Conservation (phyloP, 2,113 vertebrate genomes). For the Stictonetta naevosa region DNA sequence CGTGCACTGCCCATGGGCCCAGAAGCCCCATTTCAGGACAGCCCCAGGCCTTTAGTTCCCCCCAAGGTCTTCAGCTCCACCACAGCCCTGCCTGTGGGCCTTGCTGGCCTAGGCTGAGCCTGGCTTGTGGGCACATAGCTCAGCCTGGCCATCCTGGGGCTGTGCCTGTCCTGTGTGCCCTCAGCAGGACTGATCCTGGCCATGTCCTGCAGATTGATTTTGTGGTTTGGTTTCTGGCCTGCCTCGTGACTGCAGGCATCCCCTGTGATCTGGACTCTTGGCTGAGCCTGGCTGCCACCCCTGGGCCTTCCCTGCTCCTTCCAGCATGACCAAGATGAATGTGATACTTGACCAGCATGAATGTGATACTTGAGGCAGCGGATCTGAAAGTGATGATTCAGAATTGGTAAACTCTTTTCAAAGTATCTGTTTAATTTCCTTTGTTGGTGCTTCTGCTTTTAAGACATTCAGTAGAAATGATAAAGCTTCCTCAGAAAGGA, state of each 20-base stretch:
- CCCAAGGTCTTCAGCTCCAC: accelerated
- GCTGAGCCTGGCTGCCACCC: not conserved
- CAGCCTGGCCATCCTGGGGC: no score
- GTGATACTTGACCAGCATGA: accelerated
- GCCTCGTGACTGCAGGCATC: accelerated
- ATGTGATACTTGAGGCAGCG: accelerated
- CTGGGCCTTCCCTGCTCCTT: not conserved
- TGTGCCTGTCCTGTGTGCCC: no score
- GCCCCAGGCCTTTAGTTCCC: accelerated
- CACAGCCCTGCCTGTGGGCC: accelerated
- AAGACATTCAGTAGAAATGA: not conserved
- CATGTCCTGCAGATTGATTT: no score
- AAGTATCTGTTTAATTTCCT: not conserved
- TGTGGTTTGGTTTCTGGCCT: accelerated
- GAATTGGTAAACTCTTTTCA: not conserved
- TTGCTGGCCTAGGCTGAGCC: not conserved
- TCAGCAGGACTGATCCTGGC: no score
- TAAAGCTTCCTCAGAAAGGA: not conserved
- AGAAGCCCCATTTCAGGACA: not conserved
- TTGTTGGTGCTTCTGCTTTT: not conserved
- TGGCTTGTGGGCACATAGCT: not conserved
- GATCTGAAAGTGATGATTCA: not conserved
- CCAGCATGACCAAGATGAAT: not conserved
- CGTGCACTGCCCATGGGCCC: accelerated
- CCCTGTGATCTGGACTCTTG: not conserved